Percentiles rank a stretch among this genome's conserved stretches.
Conservation (phyloP, 2,888 invertebrate genomes). For the Vesta saturnalis region DNA sequence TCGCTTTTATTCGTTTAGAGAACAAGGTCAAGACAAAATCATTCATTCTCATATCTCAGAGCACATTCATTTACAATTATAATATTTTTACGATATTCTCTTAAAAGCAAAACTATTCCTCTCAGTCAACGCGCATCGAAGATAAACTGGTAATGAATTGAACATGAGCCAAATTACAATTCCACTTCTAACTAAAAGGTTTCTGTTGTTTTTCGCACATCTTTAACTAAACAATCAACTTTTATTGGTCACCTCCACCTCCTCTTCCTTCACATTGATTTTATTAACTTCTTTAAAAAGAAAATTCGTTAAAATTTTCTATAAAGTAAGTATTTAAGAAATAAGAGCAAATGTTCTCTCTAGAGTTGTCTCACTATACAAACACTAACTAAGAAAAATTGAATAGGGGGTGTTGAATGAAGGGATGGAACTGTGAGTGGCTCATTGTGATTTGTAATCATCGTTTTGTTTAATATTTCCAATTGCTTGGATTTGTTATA, state of each 20-base stretch:
- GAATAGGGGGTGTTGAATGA: constrained; percentile 36
- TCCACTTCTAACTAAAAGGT: constrained; percentile 62
- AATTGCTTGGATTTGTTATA: constrained; percentile 9
- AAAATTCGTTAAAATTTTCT: not conserved
- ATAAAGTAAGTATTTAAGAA: not conserved
- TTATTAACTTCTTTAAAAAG: constrained; percentile 9
- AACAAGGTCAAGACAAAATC: not conserved
- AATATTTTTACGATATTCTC: constrained; percentile 29
- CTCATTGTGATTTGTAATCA: constrained; percentile 26
- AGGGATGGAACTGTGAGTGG: constrained; percentile 31
- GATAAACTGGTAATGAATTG: constrained; percentile 62
- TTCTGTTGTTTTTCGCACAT: constrained; percentile 58
- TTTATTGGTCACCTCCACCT: constrained; percentile 25
- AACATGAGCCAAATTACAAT: constrained; percentile 61
- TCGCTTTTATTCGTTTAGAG: no score
- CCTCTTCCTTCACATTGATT: constrained; percentile 20
- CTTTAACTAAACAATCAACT: constrained; percentile 43
- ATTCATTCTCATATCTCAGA: not conserved
- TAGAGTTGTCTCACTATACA: no score
- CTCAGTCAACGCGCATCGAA: constrained; percentile 42
- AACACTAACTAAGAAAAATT: constrained; percentile 14
- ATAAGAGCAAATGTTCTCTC: not conserved
- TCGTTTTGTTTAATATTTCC: constrained; percentile 29
- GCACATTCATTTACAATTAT: constrained; percentile 30
- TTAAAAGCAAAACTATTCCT: constrained; percentile 33